Conservation (phyloP, 2,888 invertebrate genomes). For the Cryptus armator region DNA sequence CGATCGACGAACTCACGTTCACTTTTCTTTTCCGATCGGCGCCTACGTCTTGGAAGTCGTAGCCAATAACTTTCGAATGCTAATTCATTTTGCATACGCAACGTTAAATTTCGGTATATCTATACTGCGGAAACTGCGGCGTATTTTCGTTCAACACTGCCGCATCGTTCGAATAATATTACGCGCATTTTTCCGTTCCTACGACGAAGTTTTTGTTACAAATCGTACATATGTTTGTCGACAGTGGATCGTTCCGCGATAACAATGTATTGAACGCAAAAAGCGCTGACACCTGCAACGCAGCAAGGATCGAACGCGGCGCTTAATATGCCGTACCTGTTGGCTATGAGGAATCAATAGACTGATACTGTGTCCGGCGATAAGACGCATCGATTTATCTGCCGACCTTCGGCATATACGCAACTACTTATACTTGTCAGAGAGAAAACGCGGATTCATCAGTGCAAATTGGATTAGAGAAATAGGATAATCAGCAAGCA, state of each 20-base stretch:
- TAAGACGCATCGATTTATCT: slow-evolving; percentile 72
- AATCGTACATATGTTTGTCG: neutral
- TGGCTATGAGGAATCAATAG: slow-evolving; percentile 65
- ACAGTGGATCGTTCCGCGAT: slow-evolving; percentile 44
- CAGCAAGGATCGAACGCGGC: neutral
- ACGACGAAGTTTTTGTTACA: slow-evolving; percentile 5
- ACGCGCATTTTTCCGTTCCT: slow-evolving; percentile 58
- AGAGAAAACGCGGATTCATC: neutral
- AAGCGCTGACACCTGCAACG: neutral
- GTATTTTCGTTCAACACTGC: neutral
- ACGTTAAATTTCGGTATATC: neutral
- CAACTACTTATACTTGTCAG: neutral
- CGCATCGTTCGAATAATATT: neutral
- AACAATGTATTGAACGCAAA: slow-evolving; percentile 7
- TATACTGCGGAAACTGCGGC: neutral
- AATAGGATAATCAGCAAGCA: neutral
- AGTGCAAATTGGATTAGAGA: neutral
- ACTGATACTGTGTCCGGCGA: slow-evolving; percentile 68
- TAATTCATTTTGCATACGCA: too few relatives aligned
- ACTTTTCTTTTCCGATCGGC: slow-evolving; percentile 55
- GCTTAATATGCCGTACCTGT: neutral
- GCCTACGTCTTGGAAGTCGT: neutral
- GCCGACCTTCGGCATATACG: slow-evolving; percentile 50
- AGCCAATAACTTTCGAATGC: slow-evolving; percentile 30
- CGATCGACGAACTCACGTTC: slow-evolving; percentile 32